These are phyloP conservation scores for Dinoponera quadriceps DNA, from an alignment of 1,140 invertebrate species.

Conservation along the genomic window DNA sequence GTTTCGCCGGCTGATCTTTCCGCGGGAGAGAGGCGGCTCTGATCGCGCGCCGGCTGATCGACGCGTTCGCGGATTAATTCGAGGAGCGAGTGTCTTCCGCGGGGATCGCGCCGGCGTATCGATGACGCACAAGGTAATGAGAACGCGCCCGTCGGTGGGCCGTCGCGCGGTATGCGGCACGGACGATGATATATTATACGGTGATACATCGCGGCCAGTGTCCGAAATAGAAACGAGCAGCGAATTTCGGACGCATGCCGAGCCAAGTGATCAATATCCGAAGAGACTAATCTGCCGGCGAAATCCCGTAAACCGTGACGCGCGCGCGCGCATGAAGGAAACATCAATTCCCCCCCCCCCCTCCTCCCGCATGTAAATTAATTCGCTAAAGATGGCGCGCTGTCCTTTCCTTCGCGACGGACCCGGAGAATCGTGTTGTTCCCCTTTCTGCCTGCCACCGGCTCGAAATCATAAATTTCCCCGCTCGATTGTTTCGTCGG, in stretches of 20 bases:
- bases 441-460: conserved; percentile 34
- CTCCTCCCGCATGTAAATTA: conserved; percentile 38
- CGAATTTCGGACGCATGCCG: conserved; percentile 18
- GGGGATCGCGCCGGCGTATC: neutral
- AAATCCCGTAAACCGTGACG: conserved; percentile 19
- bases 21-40: conserved; percentile 2
- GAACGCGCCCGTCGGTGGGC: neutral
- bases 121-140: neutral
- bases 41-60: neutral
- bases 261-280: conserved; percentile 47
- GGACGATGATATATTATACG: conserved; percentile 12
- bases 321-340: conserved; percentile 17
- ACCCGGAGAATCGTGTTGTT: neutral
- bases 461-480: conserved; percentile 29
- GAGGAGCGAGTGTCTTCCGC: neutral
- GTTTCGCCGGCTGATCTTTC: conserved; percentile 22
- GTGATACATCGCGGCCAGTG: conserved; percentile 1
- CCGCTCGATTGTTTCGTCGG: conserved; percentile 30
- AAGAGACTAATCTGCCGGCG: conserved; percentile 9
- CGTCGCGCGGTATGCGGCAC: neutral
- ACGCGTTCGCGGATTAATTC: conserved; percentile 14
- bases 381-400: neutral
- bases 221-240: conserved; percentile 37
- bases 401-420: neutral
- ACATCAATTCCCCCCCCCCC: conserved; percentile 49